Base-by-base conservation (phyloP, 2,113 vertebrate genomes). In the Arizona elegans region DNA sequence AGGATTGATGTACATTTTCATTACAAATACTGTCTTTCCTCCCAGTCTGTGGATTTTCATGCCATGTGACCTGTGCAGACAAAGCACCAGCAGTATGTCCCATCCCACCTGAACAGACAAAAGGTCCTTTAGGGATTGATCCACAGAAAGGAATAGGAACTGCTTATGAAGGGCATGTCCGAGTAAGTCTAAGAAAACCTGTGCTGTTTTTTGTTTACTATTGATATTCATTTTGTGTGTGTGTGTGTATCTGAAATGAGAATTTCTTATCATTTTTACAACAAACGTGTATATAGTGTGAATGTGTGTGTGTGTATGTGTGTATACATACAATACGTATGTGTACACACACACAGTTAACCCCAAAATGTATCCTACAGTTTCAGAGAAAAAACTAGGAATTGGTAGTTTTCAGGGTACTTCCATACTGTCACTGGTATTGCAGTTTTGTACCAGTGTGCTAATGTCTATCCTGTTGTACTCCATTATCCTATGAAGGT, bases 1-100 rank as follows among this genome's bases (percentile, higher is more conserved):
- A 43, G 43, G 88, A 87, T 6, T 47, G 24, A 86, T 90, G 92
- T 92, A 91, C 65, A 86, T 86, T 91, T 86, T 93, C 96, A 89
- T 59, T 5, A 21, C 93, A 23, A 88, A 95, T 52, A 87, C 23
- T 90, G 23, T 94, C 92, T 94, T 92, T 93, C 47, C 1, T 21
- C 91, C 6, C 38, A 99, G 99, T 98, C 5, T 99, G 99, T 97
- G 99, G 98, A 93, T 99, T 99, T 97, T 99, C 99, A 23, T 99
- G 99, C 97, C 99, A 99, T 0, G 99, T 99, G 93, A 99, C 99
- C 0, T 99, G 99, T 97, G 99, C 99, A 87, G 99, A 99, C 97
- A 99, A 99, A 96, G 99, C 99, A 90, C 99, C 99, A 1, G 98
- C 99, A 0, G 97, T 99, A 2, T 99, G 99, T 96, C 99, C 99